Evolutionary conservation across 1,140 invertebrate species (phyloP), one percentile per base, ranked within the genome.

Genomic region (Vollenhovia emeryi): DNA sequence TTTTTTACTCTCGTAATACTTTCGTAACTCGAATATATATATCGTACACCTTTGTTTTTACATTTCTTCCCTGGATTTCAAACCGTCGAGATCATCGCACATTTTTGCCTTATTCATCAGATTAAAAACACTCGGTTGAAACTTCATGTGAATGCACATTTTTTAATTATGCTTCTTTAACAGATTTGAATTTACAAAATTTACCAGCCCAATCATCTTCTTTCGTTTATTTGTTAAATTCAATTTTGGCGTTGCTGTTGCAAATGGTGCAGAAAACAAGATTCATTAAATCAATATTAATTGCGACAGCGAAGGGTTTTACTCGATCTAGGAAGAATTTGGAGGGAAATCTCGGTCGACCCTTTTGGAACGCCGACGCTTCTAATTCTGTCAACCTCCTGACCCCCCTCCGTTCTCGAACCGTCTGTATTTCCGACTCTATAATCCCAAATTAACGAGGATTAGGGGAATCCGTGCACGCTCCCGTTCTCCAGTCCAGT

Each of bases 341-440:
- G 7, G 15, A 79, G 33, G 33, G 40, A 62, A 52, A 40, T 55
- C 1, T 68, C 6, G 45, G 48, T 40, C 76, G 52, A 66, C 55
- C 59, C 60, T 86, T 60, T 85, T 87, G 74, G 79, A 88, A 48
- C 68, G 0, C 21, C 13, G 57, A 27, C 7, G 30, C 21, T 90
- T 90, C 88, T 90, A 90, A 90, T 86, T 90, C 75, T 27, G 74
- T 90, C 71, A 43, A 66, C 36, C 75, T 74, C 57, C 21, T n/a
- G 73, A 27, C 45, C 1, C 33, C 21, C 7, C 18, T 21, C 11
- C 45, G 33, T n/a, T 71, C 15, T 40, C 76, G 21, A 68, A 40
- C 33, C 13, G 33, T 40, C n/a, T 73, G 57, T 82, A 82, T 82
- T 82, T 82, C 57, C 8, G 66, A 45, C 78, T 45, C 7, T 57